These are phyloP conservation scores for Thereva unica DNA, from an alignment of 2,888 invertebrate species.

Conservation along the genomic window DNA sequence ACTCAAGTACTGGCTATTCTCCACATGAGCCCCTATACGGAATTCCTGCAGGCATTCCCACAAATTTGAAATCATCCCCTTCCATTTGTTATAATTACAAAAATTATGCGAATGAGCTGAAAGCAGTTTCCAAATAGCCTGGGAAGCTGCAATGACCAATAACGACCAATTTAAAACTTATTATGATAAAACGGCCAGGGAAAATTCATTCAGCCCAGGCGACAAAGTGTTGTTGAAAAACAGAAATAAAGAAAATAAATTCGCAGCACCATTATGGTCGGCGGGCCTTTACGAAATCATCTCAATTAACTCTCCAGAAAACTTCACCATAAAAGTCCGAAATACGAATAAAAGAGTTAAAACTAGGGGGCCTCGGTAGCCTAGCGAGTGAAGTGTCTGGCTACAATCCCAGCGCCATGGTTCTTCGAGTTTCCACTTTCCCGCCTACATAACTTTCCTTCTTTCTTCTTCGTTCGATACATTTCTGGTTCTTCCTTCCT, in stretches of 20 bases:
- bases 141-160: conserved; percentile 14
- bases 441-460: too few relatives aligned
- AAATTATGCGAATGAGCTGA: conserved; percentile 26
- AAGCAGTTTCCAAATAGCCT: conserved; percentile 25
- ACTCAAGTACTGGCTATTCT: conserved; percentile 21
- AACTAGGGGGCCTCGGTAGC: too few relatives aligned
- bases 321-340: conserved; percentile 30
- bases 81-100: conserved; percentile 23
- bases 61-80: conserved; percentile 7
- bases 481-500: too few relatives aligned
- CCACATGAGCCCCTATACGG: conserved; percentile 28
- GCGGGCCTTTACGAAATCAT: conserved; percentile 34
- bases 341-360: conserved; percentile 1
- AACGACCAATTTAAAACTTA: conserved; percentile 21
- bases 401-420: too few relatives aligned
- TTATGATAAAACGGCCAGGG: conserved; percentile 28
- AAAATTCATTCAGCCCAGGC: too few relatives aligned
- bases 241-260: too few relatives aligned
- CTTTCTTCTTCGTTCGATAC: too few relatives aligned
- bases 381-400: too few relatives aligned
- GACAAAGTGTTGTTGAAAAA: too few relatives aligned
- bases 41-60: conserved; percentile 16
- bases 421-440: too few relatives aligned
- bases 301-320: conserved; percentile 8
- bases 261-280: conserved; percentile 27